Conservation (phyloP, 2,888 invertebrate species). For the Vesta saturnalis region DNA sequence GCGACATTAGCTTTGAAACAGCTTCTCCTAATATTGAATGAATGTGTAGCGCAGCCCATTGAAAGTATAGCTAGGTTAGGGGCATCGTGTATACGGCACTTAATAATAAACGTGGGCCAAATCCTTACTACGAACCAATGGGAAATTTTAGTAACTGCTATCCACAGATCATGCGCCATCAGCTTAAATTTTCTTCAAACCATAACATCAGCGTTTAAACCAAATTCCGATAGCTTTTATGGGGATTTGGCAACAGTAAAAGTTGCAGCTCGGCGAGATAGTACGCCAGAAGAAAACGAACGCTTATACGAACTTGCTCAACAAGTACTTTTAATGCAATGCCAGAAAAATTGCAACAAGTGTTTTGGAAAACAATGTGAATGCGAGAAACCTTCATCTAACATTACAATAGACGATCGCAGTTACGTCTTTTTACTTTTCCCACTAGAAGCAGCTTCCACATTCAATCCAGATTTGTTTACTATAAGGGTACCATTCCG, state of each 20-base stretch:
- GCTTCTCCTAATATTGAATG: conserved; percentile 84
- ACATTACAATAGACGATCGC: conserved; percentile 78
- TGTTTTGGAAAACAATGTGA: conserved; percentile 59
- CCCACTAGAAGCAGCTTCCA: conserved; percentile 76
- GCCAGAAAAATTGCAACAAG: conserved; percentile 57
- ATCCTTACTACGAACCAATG: conserved; percentile 85
- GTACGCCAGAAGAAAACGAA: conserved; percentile 84
- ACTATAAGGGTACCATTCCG: conserved; percentile 88
- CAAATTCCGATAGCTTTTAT: conserved; percentile 93
- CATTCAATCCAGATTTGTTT: conserved; percentile 79
- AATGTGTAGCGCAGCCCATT: conserved; percentile 90
- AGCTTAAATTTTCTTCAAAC: conserved; percentile 89
- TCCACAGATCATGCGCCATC: conserved; percentile 86
- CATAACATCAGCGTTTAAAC: conserved; percentile 88
- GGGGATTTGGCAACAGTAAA: conserved; percentile 93
- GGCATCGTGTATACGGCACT: conserved; percentile 89
- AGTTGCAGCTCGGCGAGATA: conserved; percentile 91
- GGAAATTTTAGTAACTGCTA: conserved; percentile 84
- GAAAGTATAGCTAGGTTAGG: conserved; percentile 92
- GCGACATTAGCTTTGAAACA: conserved; percentile 87
- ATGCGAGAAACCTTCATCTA: conserved; percentile 58
- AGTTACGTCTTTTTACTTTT: conserved; percentile 91
- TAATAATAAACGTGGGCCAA: conserved; percentile 84
- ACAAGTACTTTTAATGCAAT: conserved; percentile 79
- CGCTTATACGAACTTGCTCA: conserved; percentile 88